Evolutionary conservation across 2,113 vertebrate species (phyloP).

Genomic region (Ondatra zibethicus): DNA sequence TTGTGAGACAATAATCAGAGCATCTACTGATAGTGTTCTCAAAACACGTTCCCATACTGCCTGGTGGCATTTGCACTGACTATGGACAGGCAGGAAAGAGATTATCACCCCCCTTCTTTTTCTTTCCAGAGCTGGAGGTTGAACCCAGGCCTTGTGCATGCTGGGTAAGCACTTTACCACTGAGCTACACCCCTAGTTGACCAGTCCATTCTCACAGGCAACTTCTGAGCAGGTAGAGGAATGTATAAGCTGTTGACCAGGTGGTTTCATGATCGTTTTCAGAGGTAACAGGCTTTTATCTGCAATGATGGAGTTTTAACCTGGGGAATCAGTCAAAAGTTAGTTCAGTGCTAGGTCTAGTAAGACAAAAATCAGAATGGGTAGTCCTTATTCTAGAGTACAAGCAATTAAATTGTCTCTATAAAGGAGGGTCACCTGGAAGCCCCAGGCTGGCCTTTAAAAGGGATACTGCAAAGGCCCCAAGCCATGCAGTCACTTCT

Average conservation of each 20-base stretch:
- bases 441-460: conserved; percentile 18
- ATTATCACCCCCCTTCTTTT: background rate
- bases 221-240: background rate
- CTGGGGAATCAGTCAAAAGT: conserved; percentile 45
- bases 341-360: conserved; percentile 19
- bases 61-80: background rate
- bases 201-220: background rate
- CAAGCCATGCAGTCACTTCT: background rate
- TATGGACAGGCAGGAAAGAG: background rate
- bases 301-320: conserved; percentile 49
- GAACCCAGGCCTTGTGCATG: background rate
- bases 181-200: background rate
- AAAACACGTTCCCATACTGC: background rate
- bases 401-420: background rate
- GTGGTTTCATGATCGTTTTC: background rate
- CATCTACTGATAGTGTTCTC: background rate
- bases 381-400: conserved; percentile 27
- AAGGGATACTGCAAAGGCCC: conserved; percentile 14
- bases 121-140: background rate
- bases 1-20: background rate
- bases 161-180: background rate
- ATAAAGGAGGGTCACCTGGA: background rate
- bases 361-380: background rate
- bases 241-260: background rate
- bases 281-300: conserved; percentile 48